Evolutionary conservation across 2,888 invertebrate genomes (phyloP), one percentile per base, ranked within the genome.

Genomic region (Autographa pulchrina): DNA sequence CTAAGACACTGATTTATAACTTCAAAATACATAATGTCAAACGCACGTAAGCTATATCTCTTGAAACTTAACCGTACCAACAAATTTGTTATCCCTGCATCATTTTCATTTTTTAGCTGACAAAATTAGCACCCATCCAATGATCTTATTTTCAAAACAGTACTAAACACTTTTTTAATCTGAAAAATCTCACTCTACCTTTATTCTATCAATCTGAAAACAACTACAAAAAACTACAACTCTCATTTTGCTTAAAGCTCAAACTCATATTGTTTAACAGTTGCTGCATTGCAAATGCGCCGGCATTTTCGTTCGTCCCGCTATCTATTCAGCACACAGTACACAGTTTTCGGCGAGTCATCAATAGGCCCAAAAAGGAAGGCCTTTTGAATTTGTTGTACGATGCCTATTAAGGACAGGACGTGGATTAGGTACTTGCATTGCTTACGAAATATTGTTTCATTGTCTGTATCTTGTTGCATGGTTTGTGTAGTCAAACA

Each of bases 281-380:
- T 41, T 66, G 61, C 74, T 78, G 75, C 83, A 80, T 72, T 65
- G 52, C 41, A 69, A 67, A 74, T 75, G 69, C 74, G 82, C 59
- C 31, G 14, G 63, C 67, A 68, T 74, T 80, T 82, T 73, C 38
- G 70, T 61, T 20, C 13, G n/a, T 59, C n/a, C 68, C 59, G 61
- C 65, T 75, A 62, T 72, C 70, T 70, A 82, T 82, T 72, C 77
- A 70, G n/a, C 64, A 64, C 73, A 76, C 75, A 72, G 54, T 14
- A 64, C 73, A 76, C 75, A 72, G 54, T 14, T 35, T 56, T 67
- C 20, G 32, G 59, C 68, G 5, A 48, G 65, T 62, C 65, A 81
- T 73, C 65, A 71, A 75, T 80, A 67, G 60, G 32, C 62, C 84
- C 65, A 74, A 77, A 78, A 78, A 83, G 75, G 74, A 71, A 64